phyloP scores from a whole-genome alignment of 2,888 invertebrate genomes.

The Gandaritis pyraliata region DNA sequence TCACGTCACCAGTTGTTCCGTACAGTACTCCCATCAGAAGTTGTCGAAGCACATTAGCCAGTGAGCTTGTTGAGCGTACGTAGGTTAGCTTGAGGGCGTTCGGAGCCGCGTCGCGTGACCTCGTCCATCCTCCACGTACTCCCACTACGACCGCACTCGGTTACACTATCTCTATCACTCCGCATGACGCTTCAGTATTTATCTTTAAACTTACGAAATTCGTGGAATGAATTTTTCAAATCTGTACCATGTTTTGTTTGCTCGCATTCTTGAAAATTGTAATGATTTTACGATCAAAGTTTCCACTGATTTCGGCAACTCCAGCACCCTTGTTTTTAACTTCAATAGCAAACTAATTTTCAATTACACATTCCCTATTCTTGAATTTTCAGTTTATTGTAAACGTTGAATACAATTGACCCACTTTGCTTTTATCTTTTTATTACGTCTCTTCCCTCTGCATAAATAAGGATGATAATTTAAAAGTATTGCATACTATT shows the following conservation, averaged over 20 bases:
- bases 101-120: constrained; percentile 70
- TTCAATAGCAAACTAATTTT: constrained; percentile 70
- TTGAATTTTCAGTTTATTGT: constrained; percentile 61
- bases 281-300: constrained; percentile 41
- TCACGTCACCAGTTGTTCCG: constrained; percentile 77
- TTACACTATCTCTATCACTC: constrained; percentile 76
- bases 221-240: constrained; percentile 47
- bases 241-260: constrained; percentile 23
- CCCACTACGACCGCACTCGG: constrained; percentile 74
- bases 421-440: constrained; percentile 60
- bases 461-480: constrained; percentile 60
- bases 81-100: constrained; percentile 80
- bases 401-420: constrained; percentile 55
- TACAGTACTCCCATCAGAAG: constrained; percentile 74
- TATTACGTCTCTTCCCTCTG: constrained; percentile 60
- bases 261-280: constrained; percentile 27
- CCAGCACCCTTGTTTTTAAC: constrained; percentile 68
- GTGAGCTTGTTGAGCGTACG: constrained; percentile 76
- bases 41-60: constrained; percentile 80
- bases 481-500: constrained; percentile 64
- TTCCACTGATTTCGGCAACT: constrained; percentile 63
- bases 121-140: constrained; percentile 67
- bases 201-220: constrained; percentile 62
- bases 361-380: constrained; percentile 66
- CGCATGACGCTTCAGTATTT: constrained; percentile 79